Evolutionary conservation across 2,113 vertebrate genomes (phyloP), one percentile per base, ranked within the genome.

Genomic region (Orientallactaga bullata): DNA sequence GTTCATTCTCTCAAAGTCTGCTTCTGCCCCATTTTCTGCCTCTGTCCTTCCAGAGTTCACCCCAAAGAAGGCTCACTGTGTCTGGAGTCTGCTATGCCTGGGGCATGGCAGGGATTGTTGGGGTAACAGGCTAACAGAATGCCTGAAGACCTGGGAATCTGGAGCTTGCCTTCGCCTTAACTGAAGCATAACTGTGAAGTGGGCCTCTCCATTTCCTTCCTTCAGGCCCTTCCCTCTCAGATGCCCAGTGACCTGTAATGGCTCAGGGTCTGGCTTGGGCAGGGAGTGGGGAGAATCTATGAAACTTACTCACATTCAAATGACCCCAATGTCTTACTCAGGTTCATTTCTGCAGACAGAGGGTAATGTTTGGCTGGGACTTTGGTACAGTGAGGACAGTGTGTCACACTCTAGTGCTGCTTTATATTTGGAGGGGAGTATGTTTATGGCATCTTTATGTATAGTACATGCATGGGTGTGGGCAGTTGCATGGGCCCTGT

Each of bases 161-260:
- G 24, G 63, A 88, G 24, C 30, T 69, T 39, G 7, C 74, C 76
- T 78, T 30, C 30, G 9, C 11, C 47, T 81, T 78, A 60, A 35
- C 30, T 73, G 63, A 37, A 58, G n/a, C 73, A 89, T 23, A 77
- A 63, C 35, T 85, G 26, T 73, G 84, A 94, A 95, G 32, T 18
- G 2, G 37, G 76, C 37, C 26, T 86, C n/a, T 87, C 60, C 37
- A 30, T 72, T 96, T 86, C 87, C 95, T 91, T 93, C 84, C 89
- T 95, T 28, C 23, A 9, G 7, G 68, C 23, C 88, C 28, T 88
- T 90, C 69, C 89, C 84, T 78, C 51, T 35, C 47, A 66, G 2
- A 35, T 7, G 47, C 61, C 63, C 51, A 7, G 58, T 82, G 80
- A 82, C 91, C 73, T 73, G 55, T 42, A 32, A 81, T 60, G 30